Evolutionary conservation across 35 echinoderm and acorn worm genomes (phyloP).

Genomic region (Heliocidaris tuberculata): DNA sequence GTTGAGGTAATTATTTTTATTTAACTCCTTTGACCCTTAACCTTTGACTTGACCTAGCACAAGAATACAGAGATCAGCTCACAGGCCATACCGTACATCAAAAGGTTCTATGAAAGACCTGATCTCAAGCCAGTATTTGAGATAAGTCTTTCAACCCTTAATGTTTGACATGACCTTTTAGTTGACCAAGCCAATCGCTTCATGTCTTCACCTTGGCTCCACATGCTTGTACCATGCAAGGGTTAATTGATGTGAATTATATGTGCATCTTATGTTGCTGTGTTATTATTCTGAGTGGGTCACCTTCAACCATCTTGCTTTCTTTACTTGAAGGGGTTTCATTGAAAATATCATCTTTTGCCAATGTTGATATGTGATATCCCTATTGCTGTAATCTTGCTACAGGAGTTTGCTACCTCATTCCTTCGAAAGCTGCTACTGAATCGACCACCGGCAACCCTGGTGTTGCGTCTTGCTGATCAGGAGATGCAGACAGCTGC

Average conservation of each 20-base stretch:
- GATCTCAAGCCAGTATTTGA: conserved; percentile 81
- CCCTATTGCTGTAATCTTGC: not conserved
- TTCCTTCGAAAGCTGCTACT: conserved; percentile 71
- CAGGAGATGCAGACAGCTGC: conserved; percentile 42
- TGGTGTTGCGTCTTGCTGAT: conserved; percentile 58
- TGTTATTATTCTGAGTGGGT: too few relatives aligned
- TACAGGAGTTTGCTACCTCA: conserved; percentile 78
- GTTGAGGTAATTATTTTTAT: conserved; percentile 72
- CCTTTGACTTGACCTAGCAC: conserved; percentile 70
- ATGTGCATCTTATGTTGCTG: too few relatives aligned
- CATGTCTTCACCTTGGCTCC: too few relatives aligned
- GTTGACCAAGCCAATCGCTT: too few relatives aligned
- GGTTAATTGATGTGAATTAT: too few relatives aligned
- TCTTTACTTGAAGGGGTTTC: not conserved
- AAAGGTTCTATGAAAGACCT: conserved; percentile 81
- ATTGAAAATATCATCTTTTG: not conserved
- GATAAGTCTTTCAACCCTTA: conserved; percentile 29
- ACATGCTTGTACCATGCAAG: too few relatives aligned
- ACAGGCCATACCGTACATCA: conserved; percentile 86
- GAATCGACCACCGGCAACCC: conserved; percentile 54
- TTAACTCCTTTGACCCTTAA: not conserved
- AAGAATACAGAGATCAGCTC: conserved; percentile 82
- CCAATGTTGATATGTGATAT: not conserved
- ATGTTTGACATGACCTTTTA: conserved; percentile 62
- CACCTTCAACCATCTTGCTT: not conserved